Base-by-base conservation (phyloP, 1,140 invertebrate species). In the Armadillidium nasatum region DNA sequence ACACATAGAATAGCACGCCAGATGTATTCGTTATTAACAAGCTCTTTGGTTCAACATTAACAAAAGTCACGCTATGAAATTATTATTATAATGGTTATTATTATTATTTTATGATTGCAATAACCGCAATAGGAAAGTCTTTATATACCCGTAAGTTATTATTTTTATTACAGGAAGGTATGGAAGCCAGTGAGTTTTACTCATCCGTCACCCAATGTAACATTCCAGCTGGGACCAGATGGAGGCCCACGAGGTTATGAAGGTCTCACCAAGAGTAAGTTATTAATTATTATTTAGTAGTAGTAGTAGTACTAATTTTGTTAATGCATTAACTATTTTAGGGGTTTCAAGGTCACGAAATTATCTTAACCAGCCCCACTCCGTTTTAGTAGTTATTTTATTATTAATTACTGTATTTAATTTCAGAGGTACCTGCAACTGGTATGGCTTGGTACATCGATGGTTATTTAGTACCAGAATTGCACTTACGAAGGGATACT, bases 401-500 rank as follows among this genome's bases (percentile, higher is more conserved):
- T 88, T 9, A 88, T 87, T 60, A 87, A 83, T 89, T 19, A 87
- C 89, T 1, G 19, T 73, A n/a, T 60, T 66, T 6, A 73, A 67
- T 44, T 67, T 4, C 77, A 83, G 83, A 82, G 19, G 68, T 82
- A 60, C 80, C 83, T 4, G 84, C 84, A 11, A 82, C 82, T 13
- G 84, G 85, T 11, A 81, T 87, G 71, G 85, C 85, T 15, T 94
- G 92, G 92, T 95, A 94, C 84, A 91, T 95, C 60, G 96, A 97
- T 85, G 95, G 95, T 0, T 89, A 90, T 82, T 84, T 98, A 75
- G 88, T 90, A 23, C 94, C 95, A 0, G 93, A 96, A 83, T 84
- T 97, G 45, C 95, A 93, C 87, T 85, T 98, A 69, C 89, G 93
- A 80, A 85, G 95, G 72, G 94, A 94, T 11, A 86, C 94, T 11